Evolutionary conservation across 2,113 vertebrate species (phyloP).

Genomic region (Albula goreensis): DNA sequence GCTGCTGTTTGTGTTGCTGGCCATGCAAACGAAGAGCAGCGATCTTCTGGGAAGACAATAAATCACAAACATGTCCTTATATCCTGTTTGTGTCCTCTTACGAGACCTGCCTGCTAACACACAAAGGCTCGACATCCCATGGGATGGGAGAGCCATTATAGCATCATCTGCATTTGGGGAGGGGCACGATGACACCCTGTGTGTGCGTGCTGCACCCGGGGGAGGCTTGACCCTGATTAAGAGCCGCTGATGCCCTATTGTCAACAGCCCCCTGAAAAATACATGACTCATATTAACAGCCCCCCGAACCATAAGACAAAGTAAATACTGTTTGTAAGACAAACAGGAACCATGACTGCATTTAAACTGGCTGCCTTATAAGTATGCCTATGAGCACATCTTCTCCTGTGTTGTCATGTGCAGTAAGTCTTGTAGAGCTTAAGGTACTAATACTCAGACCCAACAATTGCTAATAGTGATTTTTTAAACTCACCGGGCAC

Average conservation of each 20-base stretch:
- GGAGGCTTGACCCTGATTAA: background rate
- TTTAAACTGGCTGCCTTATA: background rate
- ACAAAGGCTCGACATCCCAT: background rate
- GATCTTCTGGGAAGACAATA: background rate
- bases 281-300: background rate
- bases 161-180: background rate
- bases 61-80: background rate
- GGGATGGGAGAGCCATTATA: background rate
- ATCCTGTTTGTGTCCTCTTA: background rate
- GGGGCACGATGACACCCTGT: background rate
- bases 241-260: background rate
- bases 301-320: background rate
- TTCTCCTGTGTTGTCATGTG: background rate
- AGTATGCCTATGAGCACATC: background rate
- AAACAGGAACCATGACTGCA: background rate
- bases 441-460: too few relatives aligned
- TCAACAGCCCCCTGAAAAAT: background rate
- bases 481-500: too few relatives aligned
- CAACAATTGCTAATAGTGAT: too few relatives aligned
- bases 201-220: background rate
- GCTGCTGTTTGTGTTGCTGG: background rate
- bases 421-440: background rate
- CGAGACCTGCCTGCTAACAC: background rate
- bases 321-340: background rate
- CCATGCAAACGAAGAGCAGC: background rate